Percentiles rank a stretch among this genome's conserved stretches.
Conservation (phyloP, 2,113 vertebrate species). For the Arenaria interpres region DNA sequence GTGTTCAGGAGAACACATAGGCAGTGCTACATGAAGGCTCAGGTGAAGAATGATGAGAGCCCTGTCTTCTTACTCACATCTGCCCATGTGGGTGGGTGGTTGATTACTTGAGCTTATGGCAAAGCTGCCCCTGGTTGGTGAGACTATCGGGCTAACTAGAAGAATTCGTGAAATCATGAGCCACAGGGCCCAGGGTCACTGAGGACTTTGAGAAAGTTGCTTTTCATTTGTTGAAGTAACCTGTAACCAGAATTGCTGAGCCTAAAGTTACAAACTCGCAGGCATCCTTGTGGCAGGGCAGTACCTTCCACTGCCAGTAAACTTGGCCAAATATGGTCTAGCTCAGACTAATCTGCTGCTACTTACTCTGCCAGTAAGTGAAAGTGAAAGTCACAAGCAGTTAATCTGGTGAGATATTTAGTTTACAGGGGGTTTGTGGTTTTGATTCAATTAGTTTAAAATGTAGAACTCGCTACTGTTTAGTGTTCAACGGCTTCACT, state of each 20-base stretch:
- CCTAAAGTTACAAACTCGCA: background rate
- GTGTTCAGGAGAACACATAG: background rate
- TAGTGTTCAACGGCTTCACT: background rate
- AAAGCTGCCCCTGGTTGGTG: background rate
- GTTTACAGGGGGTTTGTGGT: background rate
- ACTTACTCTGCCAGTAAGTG: background rate
- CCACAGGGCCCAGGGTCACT: background rate
- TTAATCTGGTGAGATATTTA: background rate
- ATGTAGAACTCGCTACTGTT: background rate
- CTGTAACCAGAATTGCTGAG: background rate
- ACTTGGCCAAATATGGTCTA: background rate
- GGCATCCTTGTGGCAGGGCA: background rate
- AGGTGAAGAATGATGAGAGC: background rate
- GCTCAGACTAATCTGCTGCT: background rate
- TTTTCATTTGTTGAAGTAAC: background rate
- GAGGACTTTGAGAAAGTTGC: background rate
- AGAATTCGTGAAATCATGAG: background rate
- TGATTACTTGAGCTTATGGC: rapidly evolving
- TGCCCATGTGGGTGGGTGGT: rapidly evolving
- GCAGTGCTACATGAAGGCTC: background rate
- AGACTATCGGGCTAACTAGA: background rate
- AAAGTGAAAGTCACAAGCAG: background rate
- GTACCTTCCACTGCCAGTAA: background rate
- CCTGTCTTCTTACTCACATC: background rate
- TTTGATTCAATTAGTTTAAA: background rate